These are phyloP conservation scores for Drosophila neotestacea DNA, from an alignment of 2,888 invertebrate genomes.

Conservation along the genomic window DNA sequence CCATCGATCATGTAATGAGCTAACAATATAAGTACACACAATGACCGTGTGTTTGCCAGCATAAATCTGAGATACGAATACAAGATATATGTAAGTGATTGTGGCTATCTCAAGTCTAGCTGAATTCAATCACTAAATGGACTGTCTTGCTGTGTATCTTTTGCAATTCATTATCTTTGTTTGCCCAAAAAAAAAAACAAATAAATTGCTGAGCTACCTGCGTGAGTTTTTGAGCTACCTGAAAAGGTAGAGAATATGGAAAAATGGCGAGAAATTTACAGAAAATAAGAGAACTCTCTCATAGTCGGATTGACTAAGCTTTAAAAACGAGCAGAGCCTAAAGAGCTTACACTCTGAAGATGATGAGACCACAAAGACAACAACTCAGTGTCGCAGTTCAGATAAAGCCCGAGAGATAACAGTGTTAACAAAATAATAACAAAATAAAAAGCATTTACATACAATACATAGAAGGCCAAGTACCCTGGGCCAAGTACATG, in stretches of 20 bases:
- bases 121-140: slow-evolving; percentile 10
- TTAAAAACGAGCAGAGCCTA: slow-evolving; percentile 62
- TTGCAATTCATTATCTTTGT: slow-evolving; percentile 49
- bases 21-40: slow-evolving; percentile 6
- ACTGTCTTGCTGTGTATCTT: slow-evolving; percentile 22
- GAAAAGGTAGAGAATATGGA: slow-evolving; percentile 3
- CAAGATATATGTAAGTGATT: slow-evolving; percentile 29
- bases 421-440: slow-evolving; percentile 78
- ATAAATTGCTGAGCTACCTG: slow-evolving; percentile 31
- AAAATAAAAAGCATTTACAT: slow-evolving; percentile 76
- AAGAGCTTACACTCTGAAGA: slow-evolving; percentile 61
- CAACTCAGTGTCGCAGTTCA: slow-evolving; percentile 40
- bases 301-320: slow-evolving; percentile 47
- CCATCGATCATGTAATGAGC: slow-evolving; percentile 46
- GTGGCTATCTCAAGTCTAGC: slow-evolving; percentile 30
- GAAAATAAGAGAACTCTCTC: slow-evolving; percentile 1
- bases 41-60: slow-evolving; percentile 17
- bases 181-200: slow-evolving; percentile 18
- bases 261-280: slow-evolving; percentile 8
- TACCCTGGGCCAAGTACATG: not conserved
- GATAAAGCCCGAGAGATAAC: slow-evolving; percentile 63
- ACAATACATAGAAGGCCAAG: slow-evolving; percentile 25
- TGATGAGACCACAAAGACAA: slow-evolving; percentile 47
- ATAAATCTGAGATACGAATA: not conserved
- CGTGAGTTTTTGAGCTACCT: slow-evolving; percentile 28